Evolutionary conservation across 1,140 invertebrate genomes (phyloP).

Genomic region (Nylanderia fulva): DNA sequence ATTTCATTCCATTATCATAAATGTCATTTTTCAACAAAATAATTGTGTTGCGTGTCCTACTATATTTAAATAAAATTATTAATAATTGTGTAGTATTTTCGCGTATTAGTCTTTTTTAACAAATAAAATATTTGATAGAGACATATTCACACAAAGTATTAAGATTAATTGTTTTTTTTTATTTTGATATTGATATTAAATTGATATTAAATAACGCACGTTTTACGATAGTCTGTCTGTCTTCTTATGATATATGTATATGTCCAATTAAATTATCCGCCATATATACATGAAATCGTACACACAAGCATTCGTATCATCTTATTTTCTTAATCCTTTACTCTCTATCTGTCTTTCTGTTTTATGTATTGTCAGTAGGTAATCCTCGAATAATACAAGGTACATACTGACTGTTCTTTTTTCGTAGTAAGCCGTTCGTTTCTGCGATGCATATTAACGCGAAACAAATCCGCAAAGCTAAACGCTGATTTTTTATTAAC

Average conservation of each 20-base stretch:
- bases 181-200: not conserved
- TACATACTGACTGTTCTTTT: slow-evolving; percentile 65
- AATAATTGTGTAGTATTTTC: slow-evolving; percentile 8
- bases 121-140: not conserved
- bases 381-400: slow-evolving; percentile 72
- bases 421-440: slow-evolving; percentile 68
- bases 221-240: not conserved
- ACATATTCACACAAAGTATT: not conserved
- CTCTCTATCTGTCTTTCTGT: slow-evolving; percentile 57
- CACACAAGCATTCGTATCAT: slow-evolving; percentile 51
- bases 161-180: slow-evolving; percentile 12
- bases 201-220: slow-evolving; percentile 11
- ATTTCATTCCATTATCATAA: slow-evolving; percentile 1
- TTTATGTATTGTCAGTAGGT: slow-evolving; percentile 68
- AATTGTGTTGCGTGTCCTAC: not conserved
- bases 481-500: slow-evolving; percentile 64
- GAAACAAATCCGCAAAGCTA: slow-evolving; percentile 72
- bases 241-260: not conserved
- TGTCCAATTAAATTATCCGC: slow-evolving; percentile 25
- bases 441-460: slow-evolving; percentile 70
- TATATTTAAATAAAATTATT: slow-evolving; percentile 2
- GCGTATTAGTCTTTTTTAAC: not conserved
- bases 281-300: slow-evolving; percentile 56
- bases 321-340: slow-evolving; percentile 52
- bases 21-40: not conserved